Base-by-base conservation (phyloP, 2,113 vertebrate genomes). In the Salvelinus namaycush region DNA sequence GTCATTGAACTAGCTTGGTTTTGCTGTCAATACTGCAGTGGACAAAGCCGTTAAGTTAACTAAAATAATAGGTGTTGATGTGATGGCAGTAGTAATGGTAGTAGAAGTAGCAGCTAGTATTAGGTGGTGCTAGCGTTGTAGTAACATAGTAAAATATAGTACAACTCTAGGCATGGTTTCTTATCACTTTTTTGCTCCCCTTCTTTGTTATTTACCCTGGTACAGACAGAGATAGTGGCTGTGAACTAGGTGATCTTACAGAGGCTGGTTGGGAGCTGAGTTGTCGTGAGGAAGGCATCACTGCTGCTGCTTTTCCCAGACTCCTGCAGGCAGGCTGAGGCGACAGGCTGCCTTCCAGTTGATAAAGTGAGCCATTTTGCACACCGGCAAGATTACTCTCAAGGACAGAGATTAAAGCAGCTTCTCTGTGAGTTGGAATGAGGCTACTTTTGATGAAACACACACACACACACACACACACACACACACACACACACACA, bases 361-460 rank as follows among this genome's bases (percentile, higher is more conserved):
- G 39, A 44, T 44, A 44, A 44, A 44, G 39, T 44, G 39, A 44
- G 39, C 39, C 39, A 85, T 93, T 92, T 91, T 91, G 85, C 86
- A 88, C 88, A 87, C 83, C 81, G 86, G 87, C 86, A 91, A 92
- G 92, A 92, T 93, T 93, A 89, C 88, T 89, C 89, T 91, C 91
- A 92, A 92, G 92, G 92, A 93, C 91, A 92, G 85, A 90, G 90
- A 91, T 91, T 90, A 91, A 90, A 91, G 86, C 81, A 75, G 86
- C 72, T 89, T 88, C 86, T 86, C 67, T 89, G 85, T 81, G 76
- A 87, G 81, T 81, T 81, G 72, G 83, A 87, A 80, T 75, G 26
- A 68, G 39, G 14, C 20, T 29, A 34, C 14, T 24, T 54, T 54
- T 60, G 7, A 54, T n/a, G 29, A 44, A 73, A 7, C 72, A 60